Conservation (phyloP, 2,888 invertebrate genomes). For the Hesperia comma region DNA sequence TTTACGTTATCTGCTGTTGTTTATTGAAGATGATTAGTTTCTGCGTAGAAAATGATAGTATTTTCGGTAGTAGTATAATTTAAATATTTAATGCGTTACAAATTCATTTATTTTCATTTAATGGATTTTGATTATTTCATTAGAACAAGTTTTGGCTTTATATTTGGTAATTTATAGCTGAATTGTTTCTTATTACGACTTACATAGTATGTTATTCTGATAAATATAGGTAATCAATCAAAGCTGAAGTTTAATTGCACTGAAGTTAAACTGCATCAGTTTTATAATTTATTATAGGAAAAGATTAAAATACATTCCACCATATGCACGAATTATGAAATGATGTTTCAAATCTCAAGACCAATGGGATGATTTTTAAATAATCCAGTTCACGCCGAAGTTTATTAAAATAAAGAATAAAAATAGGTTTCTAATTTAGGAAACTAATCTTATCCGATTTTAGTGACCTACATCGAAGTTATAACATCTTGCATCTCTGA, state of each 20-base stretch:
- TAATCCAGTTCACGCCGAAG: background rate
- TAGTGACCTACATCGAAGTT: background rate
- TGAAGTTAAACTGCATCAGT: too few relatives aligned
- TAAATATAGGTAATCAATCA: too few relatives aligned
- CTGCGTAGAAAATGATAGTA: background rate
- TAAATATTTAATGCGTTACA: too few relatives aligned
- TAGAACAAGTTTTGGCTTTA: too few relatives aligned
- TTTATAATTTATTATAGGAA: too few relatives aligned
- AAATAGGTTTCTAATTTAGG: conserved; percentile 4
- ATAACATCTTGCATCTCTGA: background rate
- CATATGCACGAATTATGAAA: background rate
- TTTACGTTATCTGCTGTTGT: background rate
- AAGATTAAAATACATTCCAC: too few relatives aligned
- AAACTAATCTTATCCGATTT: background rate
- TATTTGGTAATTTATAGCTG: too few relatives aligned
- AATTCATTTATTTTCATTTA: too few relatives aligned
- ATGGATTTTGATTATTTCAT: too few relatives aligned
- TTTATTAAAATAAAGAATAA: background rate
- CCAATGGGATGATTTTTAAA: conserved; percentile 11
- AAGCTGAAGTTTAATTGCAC: too few relatives aligned
- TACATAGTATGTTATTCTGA: background rate
- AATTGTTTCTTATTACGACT: background rate
- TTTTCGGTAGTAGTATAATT: background rate
- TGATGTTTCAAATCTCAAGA: background rate
- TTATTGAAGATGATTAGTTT: background rate